Evolutionary conservation across 2,113 vertebrate genomes (phyloP).

Genomic region (Bubo bubo): DNA sequence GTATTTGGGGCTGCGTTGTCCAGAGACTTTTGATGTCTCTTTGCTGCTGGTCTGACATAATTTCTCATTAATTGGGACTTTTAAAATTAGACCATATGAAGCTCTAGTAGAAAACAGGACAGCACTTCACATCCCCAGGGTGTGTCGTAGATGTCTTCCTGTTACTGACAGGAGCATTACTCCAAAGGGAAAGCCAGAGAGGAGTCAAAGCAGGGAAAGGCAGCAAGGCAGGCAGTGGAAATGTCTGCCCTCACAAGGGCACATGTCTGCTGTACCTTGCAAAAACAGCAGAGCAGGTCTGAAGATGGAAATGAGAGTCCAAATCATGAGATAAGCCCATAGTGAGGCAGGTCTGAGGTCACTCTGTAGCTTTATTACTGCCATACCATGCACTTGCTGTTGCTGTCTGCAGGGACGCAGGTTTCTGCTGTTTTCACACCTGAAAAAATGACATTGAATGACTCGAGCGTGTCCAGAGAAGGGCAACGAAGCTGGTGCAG

Average conservation of each 20-base stretch:
- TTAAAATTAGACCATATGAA: neutral
- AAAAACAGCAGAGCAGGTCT: neutral
- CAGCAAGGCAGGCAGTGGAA: neutral
- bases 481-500: too few species aligned
- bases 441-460: too few species aligned
- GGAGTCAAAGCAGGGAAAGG: neutral
- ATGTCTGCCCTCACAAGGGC: neutral
- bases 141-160: neutral
- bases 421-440: neutral
- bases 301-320: neutral
- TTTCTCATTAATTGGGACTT: neutral
- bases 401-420: neutral
- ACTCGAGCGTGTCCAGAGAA: too few species aligned
- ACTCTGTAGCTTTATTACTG: neutral
- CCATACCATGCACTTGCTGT: neutral
- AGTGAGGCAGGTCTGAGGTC: neutral
- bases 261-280: neutral
- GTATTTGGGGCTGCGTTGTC: neutral
- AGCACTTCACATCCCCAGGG: neutral
- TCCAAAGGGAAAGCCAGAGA: neutral
- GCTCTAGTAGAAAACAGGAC: neutral
- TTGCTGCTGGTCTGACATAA: neutral
- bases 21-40: neutral
- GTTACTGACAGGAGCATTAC: neutral
- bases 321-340: neutral